These are phyloP conservation scores for Terebella lapidaria DNA, from an alignment of 2,888 invertebrate species.

Conservation along the genomic window DNA sequence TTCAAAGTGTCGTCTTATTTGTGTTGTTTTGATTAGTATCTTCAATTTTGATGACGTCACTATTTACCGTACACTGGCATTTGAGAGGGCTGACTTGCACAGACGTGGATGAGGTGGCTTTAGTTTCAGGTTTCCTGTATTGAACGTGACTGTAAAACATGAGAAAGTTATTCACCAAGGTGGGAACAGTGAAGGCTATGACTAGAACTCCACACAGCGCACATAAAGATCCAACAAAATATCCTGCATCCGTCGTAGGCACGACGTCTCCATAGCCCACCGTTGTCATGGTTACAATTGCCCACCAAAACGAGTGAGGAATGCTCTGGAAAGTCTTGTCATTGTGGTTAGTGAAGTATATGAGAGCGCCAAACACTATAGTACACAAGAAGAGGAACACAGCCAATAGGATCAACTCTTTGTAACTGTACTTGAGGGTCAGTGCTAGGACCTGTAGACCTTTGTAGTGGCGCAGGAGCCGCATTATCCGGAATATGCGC, in stretches of 20 bases:
- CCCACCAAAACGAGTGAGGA: constrained; percentile 50
- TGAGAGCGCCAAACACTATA: constrained; percentile 47
- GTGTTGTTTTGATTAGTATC: not conserved
- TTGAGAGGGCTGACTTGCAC: too few relatives aligned
- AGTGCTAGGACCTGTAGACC: constrained; percentile 47
- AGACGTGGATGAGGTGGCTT: too few relatives aligned
- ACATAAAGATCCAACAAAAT: constrained; percentile 43
- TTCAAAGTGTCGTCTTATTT: not conserved
- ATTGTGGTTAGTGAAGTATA: constrained; percentile 41
- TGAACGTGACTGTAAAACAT: constrained; percentile 48
- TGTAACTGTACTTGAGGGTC: constrained; percentile 47
- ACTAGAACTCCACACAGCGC: constrained; percentile 45
- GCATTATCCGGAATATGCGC: constrained; percentile 42
- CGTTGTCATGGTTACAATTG: constrained; percentile 49
- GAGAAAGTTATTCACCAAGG: constrained; percentile 50
- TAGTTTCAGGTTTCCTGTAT: constrained; percentile 28
- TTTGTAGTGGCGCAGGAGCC: constrained; percentile 43
- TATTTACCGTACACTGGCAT: too few relatives aligned
- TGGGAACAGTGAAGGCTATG: constrained; percentile 48
- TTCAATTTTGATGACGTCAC: not conserved
- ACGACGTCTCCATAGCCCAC: constrained; percentile 49
- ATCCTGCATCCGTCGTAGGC: constrained; percentile 39
- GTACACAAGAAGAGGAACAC: constrained; percentile 47
- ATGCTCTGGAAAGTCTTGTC: constrained; percentile 39
- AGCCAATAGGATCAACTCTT: constrained; percentile 46